These are phyloP conservation scores for Speoplatyrhinus poulsoni DNA, from an alignment of 2,113 vertebrate genomes.

Conservation along the genomic window DNA sequence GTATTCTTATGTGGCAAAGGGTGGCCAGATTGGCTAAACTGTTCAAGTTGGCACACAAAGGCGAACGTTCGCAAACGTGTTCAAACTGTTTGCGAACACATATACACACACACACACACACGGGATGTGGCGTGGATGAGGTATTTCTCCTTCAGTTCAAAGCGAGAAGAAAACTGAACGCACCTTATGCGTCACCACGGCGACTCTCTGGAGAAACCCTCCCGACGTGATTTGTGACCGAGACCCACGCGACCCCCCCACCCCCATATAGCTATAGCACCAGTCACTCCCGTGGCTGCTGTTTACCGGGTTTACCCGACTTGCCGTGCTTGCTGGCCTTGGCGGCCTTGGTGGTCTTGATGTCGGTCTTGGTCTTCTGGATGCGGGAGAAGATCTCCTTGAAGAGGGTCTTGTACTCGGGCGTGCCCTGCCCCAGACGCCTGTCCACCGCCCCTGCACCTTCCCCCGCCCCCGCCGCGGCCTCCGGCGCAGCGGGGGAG, in stretches of 20 bases:
- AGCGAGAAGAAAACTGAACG: no score
- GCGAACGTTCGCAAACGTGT: background rate
- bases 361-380: conserved; percentile 97
- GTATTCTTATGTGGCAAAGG: background rate
- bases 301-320: conserved; percentile 69
- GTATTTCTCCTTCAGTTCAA: no score
- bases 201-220: background rate
- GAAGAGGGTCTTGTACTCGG: conserved; percentile 97
- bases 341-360: conserved; percentile 81
- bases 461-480: conserved; percentile 80
- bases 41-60: no score
- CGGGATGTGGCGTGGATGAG: no score
- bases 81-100: no score
- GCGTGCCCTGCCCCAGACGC: conserved; percentile 91
- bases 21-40: background rate
- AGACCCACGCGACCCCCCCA: background rate
- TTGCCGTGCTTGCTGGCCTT: conserved; percentile 72
- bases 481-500: conserved; percentile 79
- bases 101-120: no score
- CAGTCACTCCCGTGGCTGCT: conserved; percentile 8
- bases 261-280: background rate
- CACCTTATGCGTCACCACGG: no score
- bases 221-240: conserved; percentile 15
- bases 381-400: conserved; percentile 98
- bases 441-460: conserved; percentile 93